phyloP scores from a whole-genome alignment of 2,888 invertebrate genomes.

The Caenorhabditis sulstoni region DNA sequence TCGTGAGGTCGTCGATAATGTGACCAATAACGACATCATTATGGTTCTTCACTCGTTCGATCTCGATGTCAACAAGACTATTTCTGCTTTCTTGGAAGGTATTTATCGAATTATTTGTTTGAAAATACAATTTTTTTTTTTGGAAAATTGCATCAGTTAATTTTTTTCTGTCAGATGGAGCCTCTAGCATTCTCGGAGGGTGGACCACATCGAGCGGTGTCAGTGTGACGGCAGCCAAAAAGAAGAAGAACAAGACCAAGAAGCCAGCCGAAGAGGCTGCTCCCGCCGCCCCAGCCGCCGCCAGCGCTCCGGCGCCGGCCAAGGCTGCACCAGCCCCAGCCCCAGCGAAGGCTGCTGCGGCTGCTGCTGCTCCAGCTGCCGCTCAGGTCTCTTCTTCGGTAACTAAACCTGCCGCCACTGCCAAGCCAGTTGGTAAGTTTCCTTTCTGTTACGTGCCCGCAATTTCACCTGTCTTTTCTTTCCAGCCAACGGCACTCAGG shows the following conservation, averaged over 20 bases:
- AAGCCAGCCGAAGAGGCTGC: conserved; percentile 37
- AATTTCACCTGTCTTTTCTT: not conserved
- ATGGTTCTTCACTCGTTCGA: conserved; percentile 82
- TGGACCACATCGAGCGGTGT: conserved; percentile 72
- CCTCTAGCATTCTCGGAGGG: conserved; percentile 75
- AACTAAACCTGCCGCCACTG: conserved; percentile 46
- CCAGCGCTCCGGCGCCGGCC: conserved; percentile 34
- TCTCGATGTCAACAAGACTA: conserved; percentile 82
- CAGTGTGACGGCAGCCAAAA: conserved; percentile 58
- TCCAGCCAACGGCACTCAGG: conserved; percentile 37
- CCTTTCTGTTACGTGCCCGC: not conserved
- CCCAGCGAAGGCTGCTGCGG: conserved; percentile 26
- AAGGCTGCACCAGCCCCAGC: conserved; percentile 20
- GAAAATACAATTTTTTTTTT: not conserved
- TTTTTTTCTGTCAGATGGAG: conserved; percentile 66
- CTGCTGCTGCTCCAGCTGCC: conserved; percentile 51
- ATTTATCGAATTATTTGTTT: not conserved
- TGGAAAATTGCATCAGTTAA: not conserved
- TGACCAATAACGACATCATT: conserved; percentile 82
- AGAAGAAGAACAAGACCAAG: conserved; percentile 75
- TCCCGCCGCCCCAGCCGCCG: conserved; percentile 10
- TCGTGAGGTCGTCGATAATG: conserved; percentile 81
- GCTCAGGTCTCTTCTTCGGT: conserved; percentile 54
- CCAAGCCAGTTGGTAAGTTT: conserved; percentile 34
- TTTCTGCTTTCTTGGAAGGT: conserved; percentile 82